Percentiles rank a stretch among this genome's conserved stretches.
Conservation (phyloP, 2,113 vertebrate genomes). For the Nothobranchius furzeri region DNA sequence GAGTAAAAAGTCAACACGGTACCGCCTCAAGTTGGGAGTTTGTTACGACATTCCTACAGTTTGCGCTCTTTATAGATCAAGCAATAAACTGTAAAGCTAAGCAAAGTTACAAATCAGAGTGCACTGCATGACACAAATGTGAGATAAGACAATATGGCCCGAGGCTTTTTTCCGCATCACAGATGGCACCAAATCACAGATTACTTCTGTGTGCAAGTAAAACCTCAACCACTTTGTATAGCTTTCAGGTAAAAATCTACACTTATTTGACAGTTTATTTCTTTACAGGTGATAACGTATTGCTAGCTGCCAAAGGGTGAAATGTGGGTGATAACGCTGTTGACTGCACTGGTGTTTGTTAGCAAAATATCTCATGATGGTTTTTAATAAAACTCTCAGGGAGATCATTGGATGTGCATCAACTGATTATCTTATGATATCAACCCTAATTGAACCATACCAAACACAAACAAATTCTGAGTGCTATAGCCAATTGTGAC, state of each 20-base stretch:
- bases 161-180: not conserved
- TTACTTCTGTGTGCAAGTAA: not conserved
- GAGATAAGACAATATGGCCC: not conserved
- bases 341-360: too few species aligned
- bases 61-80: not conserved
- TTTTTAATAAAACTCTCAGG: too few species aligned
- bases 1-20: constrained; percentile 23
- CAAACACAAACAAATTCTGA: too few species aligned
- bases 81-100: not conserved
- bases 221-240: not conserved
- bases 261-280: not conserved
- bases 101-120: not conserved
- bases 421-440: too few species aligned
- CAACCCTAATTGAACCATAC: too few species aligned
- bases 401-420: too few species aligned
- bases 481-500: too few species aligned
- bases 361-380: too few species aligned
- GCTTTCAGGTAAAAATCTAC: not conserved
- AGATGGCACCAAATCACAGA: not conserved
- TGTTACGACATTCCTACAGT: not conserved
- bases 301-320: too few species aligned
- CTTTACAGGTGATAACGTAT: not conserved
- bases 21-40: constrained; percentile 24
- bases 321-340: too few species aligned
- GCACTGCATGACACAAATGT: not conserved